Base-by-base conservation (phyloP, 2,113 vertebrate species). In the Centropus bengalensis region DNA sequence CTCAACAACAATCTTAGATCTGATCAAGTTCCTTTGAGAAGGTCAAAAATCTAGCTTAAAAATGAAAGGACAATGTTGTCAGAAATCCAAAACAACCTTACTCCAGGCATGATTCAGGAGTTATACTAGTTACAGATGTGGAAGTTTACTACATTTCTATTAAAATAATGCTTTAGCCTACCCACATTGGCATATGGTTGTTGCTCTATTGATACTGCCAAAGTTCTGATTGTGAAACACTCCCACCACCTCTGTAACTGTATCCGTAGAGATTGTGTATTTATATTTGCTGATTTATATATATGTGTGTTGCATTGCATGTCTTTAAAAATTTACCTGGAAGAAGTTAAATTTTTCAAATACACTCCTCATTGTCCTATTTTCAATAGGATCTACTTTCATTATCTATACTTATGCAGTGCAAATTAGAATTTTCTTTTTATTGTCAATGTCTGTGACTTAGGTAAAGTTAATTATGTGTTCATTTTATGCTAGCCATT, bases 381-480 rank as follows among this genome's bases (percentile, higher is more conserved):
- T 95, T 96, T 91, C 81, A 81, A 62, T 33, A 33, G 14, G 12
- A 13, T 64, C 28, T 94, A 81, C 24, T 96, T 83, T 83, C 94
- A 68, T 52, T 88, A 91, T 73, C 33, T 83, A 70, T 87, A 85
- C n/a, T 63, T 62, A 78, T 20, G 51, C 68, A 88, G 36, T 66
- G 45, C 32, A 82, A 85, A 88, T 76, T 80, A 66, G 8, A 8
- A 56, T 93, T 97, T 97, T 93, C 40, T 78, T 96, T 97, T 97
- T 94, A 86, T 82, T 93, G 47, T 95, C 84, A 85, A 91, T 94
- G 87, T 91, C 86, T 96, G 66, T 74, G 82, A 90, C 74, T 95
- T 94, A 68, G 88, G 79, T 95, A 92, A 96, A 96, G 68, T 94
- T 96, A 97, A 97, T 96, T 26, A 8, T 86, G 63, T 93, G 89